Conservation (phyloP, 2,888 invertebrate species). For the Diarsia mendica region DNA sequence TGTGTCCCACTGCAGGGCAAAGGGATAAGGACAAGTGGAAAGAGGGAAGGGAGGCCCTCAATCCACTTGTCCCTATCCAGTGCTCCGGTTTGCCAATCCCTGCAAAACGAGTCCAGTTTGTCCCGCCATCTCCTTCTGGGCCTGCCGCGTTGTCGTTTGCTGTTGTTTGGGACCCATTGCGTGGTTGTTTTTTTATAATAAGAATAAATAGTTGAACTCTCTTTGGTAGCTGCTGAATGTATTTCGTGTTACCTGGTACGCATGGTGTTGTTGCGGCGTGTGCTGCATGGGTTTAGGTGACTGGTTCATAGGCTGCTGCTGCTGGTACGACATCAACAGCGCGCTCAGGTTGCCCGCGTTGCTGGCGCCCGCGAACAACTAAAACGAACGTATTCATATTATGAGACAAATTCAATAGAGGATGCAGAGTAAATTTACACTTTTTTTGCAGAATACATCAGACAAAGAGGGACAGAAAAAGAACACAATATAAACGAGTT, state of each 20-base stretch:
- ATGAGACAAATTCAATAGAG: neutral
- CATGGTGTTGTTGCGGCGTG: slow-evolving; percentile 82
- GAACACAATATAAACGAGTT: neutral
- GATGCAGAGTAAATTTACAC: neutral
- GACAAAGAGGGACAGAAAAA: neutral
- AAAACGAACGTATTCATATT: neutral
- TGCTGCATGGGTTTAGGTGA: slow-evolving; percentile 87
- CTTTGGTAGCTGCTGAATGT: too few species aligned
- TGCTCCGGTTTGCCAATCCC: too few species aligned
- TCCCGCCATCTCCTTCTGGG: too few species aligned
- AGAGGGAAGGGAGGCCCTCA: too few species aligned
- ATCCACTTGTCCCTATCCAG: too few species aligned
- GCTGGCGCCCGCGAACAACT: slow-evolving; percentile 80
- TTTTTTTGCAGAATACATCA: neutral
- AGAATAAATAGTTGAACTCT: neutral
- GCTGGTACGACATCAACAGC: slow-evolving; percentile 88
- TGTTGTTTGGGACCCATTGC: too few species aligned
- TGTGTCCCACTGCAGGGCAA: too few species aligned
- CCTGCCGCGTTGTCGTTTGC: too few species aligned
- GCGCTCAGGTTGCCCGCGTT: slow-evolving; percentile 82
- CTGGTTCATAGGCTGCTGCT: slow-evolving; percentile 85
- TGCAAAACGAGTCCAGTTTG: too few species aligned
- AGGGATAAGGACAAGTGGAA: too few species aligned
- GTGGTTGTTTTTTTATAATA: too few species aligned
- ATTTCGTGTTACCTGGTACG: slow-evolving; percentile 80